Evolutionary conservation across 2,888 invertebrate genomes (phyloP), one percentile per base, ranked within the genome.

Genomic region (Venusia cambrica): DNA sequence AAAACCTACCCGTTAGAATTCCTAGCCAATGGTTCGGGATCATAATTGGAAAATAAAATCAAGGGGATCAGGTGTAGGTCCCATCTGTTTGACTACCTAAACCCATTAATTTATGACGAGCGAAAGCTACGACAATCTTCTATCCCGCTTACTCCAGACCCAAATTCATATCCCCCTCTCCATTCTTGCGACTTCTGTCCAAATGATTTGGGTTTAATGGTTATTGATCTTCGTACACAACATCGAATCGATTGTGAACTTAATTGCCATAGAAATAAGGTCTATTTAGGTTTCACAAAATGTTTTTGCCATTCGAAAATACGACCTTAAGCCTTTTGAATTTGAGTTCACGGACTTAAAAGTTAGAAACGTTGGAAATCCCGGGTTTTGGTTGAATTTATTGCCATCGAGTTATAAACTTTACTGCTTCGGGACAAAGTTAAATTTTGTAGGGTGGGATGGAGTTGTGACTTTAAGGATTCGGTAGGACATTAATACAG

Each of bases 401-500:
- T 26, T 20, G 19, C 11, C 18, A 29, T 34, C 16, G 41, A 38
- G 59, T 63, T 62, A 56, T 53, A 38, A 40, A 58, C 55, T 59
- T 55, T 63, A 62, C 52, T 21, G 6, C 17, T 27, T 35, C 28
- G 20, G 5, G 2, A 48, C 69, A 75, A 56, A 57, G 76, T 67
- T 65, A 57, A 68, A 53, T 64, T 68, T 73, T 51, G 65, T 28
- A 16, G 26, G 34, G 41, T 47, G 38, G 19, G 48, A 37, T 39
- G 54, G 57, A 68, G 53, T 69, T 77, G 64, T 75, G 76, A 77
- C 84, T 74, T 87, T 87, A 75, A 76, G 75, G 79, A 76, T 78
- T 76, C 74, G 75, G 73, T 64, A 72, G 76, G 84, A 88, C 85
- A 78, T 81, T 81, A 80, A 81, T 80, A 73, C 76, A 69, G 79